Conservation (phyloP, 2,797 vertebrate species). For the Kryptopterus vitreolus region DNA sequence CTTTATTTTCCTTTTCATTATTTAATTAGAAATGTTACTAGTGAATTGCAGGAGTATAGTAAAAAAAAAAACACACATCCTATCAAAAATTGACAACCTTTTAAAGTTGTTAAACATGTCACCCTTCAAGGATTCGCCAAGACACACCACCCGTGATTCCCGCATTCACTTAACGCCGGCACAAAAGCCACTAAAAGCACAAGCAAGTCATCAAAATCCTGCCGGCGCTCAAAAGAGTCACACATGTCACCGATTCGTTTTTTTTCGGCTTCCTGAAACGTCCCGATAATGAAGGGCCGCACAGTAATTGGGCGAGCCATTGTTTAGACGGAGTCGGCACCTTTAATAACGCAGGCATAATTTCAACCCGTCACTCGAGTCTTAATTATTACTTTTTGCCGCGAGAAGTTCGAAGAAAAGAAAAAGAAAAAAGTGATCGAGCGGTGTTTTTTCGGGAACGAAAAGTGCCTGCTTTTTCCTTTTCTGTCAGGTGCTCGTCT, state of each 20-base stretch:
- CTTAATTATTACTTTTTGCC: conserved; percentile 60
- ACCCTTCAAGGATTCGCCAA: not conserved
- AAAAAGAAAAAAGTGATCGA: conserved; percentile 42
- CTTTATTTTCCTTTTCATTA: not conserved
- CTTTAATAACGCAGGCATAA: conserved; percentile 53
- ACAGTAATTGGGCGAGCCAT: conserved; percentile 39
- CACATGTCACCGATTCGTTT: conserved; percentile 20
- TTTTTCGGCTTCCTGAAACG: conserved; percentile 30
- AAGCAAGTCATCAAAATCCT: conserved; percentile 27
- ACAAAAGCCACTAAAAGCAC: conserved; percentile 11
- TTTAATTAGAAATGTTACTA: not conserved
- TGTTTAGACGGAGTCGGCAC: conserved; percentile 33
- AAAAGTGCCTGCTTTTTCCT: conserved; percentile 30
- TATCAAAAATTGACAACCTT: not conserved
- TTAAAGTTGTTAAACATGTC: not conserved
- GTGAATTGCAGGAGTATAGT: not conserved
- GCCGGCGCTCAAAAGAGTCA: conserved; percentile 23
- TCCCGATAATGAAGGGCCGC: conserved; percentile 27
- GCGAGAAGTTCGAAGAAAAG: conserved; percentile 33
- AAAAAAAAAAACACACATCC: not conserved
- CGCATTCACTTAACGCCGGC: not conserved
- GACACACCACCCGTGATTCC: not conserved
- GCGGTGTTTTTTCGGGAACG: conserved; percentile 21
- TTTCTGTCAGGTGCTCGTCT: conserved; percentile 51
- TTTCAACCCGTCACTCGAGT: conserved; percentile 46